Evolutionary conservation across 2,888 invertebrate species (phyloP), one percentile per base, ranked within the genome.

Genomic region (Blera fallax): DNA sequence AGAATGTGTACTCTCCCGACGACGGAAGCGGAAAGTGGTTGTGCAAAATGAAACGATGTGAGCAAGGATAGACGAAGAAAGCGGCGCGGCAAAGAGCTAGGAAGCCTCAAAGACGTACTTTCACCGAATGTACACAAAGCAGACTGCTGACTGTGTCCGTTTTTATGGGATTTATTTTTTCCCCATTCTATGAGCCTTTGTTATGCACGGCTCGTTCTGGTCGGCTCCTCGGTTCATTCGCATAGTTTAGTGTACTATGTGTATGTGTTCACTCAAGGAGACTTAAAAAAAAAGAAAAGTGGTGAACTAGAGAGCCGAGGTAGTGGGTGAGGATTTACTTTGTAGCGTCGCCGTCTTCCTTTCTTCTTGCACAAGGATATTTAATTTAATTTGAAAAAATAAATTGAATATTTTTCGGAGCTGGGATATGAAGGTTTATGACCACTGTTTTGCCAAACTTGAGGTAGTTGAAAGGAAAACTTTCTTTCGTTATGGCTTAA

Each of bases 311-410:
- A 56, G 43, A 50, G 52, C 60, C 34, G 8, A 37, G 16, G n/a
- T 37, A 11, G 11, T 40, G 27, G n/a, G 40, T 3, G 29, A 14
- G 11, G 11, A 27, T 2, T 29, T 52, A 14, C 67, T 52, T 27
- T 14, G 37, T n/a, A 34, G 21, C n/a, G 34, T 18, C 34, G 10
- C 32, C 11, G 10, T 18, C n/a, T 16, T 54, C 16, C 18, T 24
- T 21, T 24, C 37, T 58, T 21, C 58, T 8, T 14, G 29, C 29
- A 54, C 40, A 52, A 48, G 29, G 48, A 74, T 64, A 79, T 84
- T 74, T 80, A 80, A 76, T 76, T 80, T 80, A 84, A 84, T 76
- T 84, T 74, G 24, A 84, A 52, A 76, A 69, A 69, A 78, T 65
- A 77, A 82, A 84, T 84, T 79, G 69, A 84, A 84, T 74, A 65